Evolutionary conservation across 2,888 invertebrate genomes (phyloP), one percentile per base, ranked within the genome.

Genomic region (Heliconius erato): DNA sequence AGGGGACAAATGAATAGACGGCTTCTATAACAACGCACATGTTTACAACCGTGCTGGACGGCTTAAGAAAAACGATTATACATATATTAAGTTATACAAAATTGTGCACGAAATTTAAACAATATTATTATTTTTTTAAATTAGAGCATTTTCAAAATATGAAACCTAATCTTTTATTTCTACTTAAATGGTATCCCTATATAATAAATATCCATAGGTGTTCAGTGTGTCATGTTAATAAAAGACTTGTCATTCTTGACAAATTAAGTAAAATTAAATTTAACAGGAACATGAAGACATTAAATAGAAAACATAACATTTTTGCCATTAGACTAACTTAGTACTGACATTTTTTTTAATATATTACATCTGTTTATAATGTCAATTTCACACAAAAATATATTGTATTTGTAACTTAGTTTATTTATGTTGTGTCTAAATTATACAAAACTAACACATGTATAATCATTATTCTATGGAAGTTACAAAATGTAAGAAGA

Each of bases 21-120:
- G 85, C 83, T 83, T 76, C 49, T 84, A 84, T 74, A 40, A 82
- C 72, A 82, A 80, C 84, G 85, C 85, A 87, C 82, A 83, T 79
- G 85, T 86, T 86, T 85, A 86, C 85, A 86, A 85, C 84, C 85
- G 86, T 80, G 86, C 86, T 84, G 86, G 86, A 87, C 86, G 86
- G 86, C 84, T 85, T 79, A 83, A 74, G 83, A 83, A 84, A 65
- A 77, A 83, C 78, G 74, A 78, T 82, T 63, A 79, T 78, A 80
- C 69, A 81, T 63, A 77, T 77, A 44, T 16, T 77, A 77, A 16
- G 63, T 59, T 14, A 19, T 63, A 77, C 76, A 6, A 59, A n/a
- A 6, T 59, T 16, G 74, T 63, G 63, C 63, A n/a, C 19, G 28
- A 63, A 76, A 65, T 1, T 63, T 23, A 35, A 49, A 35, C 3